phyloP scores from a whole-genome alignment of 2,888 invertebrate genomes.

The Melinopterus prodromus region DNA sequence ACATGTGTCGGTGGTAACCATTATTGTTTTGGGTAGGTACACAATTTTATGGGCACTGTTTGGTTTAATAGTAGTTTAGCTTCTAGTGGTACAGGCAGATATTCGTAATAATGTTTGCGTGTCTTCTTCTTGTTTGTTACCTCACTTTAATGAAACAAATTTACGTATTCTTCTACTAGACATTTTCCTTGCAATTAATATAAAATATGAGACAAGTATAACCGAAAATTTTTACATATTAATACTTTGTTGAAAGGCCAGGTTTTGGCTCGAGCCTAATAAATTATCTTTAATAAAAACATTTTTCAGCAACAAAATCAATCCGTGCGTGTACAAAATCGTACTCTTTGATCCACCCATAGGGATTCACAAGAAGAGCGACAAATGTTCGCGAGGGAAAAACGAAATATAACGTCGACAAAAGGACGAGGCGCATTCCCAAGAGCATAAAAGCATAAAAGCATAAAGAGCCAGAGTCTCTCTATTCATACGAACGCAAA shows the following conservation, averaged over 20 bases:
- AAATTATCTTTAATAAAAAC: background rate
- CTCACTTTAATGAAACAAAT: no score
- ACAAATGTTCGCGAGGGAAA: background rate
- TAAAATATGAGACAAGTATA: no score
- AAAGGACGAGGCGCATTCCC: background rate
- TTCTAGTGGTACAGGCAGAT: no score
- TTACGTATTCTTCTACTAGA: no score
- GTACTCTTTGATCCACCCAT: background rate
- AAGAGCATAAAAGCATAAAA: constrained; percentile 4
- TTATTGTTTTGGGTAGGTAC: no score
- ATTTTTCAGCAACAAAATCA: background rate
- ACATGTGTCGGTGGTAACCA: no score
- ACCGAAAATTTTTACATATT: no score
- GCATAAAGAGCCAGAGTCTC: background rate
- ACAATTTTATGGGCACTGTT: no score
- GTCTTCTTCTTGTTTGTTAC: no score
- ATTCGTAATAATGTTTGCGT: no score
- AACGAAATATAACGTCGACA: background rate
- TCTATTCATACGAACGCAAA: background rate
- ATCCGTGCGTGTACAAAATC: background rate
- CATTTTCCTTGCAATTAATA: no score
- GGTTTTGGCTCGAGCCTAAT: background rate
- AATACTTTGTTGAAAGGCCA: background rate
- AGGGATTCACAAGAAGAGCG: background rate
- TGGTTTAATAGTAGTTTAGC: no score